These are phyloP conservation scores for Montipora cactus DNA, from an alignment of 64 coral and sea anemone species.

Conservation along the genomic window DNA sequence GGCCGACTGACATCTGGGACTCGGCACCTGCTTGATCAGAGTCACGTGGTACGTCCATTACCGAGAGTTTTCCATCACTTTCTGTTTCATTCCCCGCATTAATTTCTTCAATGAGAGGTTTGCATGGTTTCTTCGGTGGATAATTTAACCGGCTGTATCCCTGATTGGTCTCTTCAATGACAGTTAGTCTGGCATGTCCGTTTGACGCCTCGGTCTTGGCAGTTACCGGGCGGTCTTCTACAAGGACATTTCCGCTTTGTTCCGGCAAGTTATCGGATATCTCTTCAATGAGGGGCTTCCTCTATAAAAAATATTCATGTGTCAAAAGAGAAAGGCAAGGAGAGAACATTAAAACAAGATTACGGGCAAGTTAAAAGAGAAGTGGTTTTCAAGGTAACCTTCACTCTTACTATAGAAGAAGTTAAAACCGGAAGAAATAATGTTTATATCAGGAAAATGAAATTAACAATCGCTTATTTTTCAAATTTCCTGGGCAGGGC, in stretches of 20 bases:
- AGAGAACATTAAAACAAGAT: neutral
- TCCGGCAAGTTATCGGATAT: neutral
- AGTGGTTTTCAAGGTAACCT: no score
- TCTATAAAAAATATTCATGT: neutral
- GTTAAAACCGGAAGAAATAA: no score
- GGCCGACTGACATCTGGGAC: neutral
- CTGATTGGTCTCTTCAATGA: constrained; percentile 40
- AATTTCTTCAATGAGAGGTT: constrained; percentile 67
- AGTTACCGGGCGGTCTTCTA: constrained; percentile 3
- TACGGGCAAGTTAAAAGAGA: neutral
- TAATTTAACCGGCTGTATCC: constrained; percentile 16
- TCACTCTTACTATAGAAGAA: no score
- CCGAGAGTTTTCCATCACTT: neutral
- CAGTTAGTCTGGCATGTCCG: neutral
- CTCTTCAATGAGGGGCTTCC: constrained; percentile 55
- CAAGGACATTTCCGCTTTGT: neutral
- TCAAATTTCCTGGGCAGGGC: no score
- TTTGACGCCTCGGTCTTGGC: neutral
- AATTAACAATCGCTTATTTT: no score
- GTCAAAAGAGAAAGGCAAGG: neutral
- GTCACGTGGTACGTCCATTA: neutral
- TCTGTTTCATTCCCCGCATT: neutral
- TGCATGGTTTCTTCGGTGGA: neutral
- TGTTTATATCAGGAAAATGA: no score
- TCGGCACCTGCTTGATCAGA: neutral